These are phyloP conservation scores for Xenopus petersii DNA, from an alignment of 2,797 vertebrate species.

Conservation along the genomic window DNA sequence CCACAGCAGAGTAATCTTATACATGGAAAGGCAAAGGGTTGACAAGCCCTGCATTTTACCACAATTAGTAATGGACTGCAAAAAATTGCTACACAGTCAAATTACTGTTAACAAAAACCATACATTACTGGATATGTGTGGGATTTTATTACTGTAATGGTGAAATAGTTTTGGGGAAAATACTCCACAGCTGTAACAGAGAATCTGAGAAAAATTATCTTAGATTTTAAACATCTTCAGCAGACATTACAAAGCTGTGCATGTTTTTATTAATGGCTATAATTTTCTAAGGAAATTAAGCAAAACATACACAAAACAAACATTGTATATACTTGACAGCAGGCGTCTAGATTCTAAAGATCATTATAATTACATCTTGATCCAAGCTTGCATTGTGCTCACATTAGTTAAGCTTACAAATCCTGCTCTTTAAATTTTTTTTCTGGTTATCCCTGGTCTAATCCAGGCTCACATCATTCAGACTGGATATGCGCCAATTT, in stretches of 20 bases:
- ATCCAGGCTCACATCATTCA: constrained; percentile 45
- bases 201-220: too few relatives aligned
- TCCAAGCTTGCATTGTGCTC: constrained; percentile 21
- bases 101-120: too few relatives aligned
- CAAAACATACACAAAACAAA: background rate
- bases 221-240: background rate
- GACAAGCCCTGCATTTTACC: too few relatives aligned
- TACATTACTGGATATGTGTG: too few relatives aligned
- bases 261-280: background rate
- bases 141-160: too few relatives aligned
- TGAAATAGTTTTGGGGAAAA: background rate
- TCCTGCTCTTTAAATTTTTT: constrained; percentile 28
- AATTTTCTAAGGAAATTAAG: background rate
- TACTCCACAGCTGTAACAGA: background rate
- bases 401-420: constrained; percentile 31
- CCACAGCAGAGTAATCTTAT: too few relatives aligned
- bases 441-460: constrained; percentile 43
- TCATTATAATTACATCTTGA: constrained; percentile 15
- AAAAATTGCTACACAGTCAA: too few relatives aligned
- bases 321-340: background rate
- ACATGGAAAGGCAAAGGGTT: too few relatives aligned
- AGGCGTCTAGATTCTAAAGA: constrained; percentile 12
- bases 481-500: constrained; percentile 37
- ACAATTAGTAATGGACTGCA: too few relatives aligned
- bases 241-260: background rate